phyloP scores from a whole-genome alignment of 1,140 invertebrate species.

The Drosophila willistoni region DNA sequence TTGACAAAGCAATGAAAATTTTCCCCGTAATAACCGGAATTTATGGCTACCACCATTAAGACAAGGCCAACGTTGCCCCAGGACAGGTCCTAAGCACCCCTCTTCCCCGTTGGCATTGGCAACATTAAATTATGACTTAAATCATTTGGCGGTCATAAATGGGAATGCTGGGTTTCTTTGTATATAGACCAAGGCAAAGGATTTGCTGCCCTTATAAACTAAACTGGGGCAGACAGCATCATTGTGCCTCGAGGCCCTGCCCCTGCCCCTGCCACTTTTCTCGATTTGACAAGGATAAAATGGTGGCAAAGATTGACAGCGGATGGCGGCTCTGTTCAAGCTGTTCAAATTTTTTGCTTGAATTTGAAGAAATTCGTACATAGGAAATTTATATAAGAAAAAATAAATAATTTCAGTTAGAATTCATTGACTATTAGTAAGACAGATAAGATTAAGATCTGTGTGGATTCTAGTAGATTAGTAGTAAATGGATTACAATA shows the following conservation, averaged over 20 bases:
- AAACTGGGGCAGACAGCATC: neutral
- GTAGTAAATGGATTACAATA: too few species aligned
- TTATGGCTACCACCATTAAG: constrained; percentile 55
- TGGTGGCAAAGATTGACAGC: neutral
- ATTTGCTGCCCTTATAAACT: constrained; percentile 43
- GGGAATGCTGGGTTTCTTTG: constrained; percentile 35
- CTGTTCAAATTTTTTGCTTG: neutral
- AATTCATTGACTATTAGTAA: too few species aligned
- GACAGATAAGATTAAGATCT: too few species aligned
- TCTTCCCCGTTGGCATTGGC: neutral
- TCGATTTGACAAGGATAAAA: neutral
- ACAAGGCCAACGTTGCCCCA: constrained; percentile 31
- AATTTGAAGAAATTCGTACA: neutral
- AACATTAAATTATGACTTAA: constrained; percentile 68
- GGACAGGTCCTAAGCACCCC: constrained; percentile 21
- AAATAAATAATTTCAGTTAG: too few species aligned
- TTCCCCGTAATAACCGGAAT: constrained; percentile 46
- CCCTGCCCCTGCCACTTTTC: neutral
- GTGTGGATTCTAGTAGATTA: too few species aligned
- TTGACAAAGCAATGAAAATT: constrained; percentile 32
- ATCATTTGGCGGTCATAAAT: constrained; percentile 60
- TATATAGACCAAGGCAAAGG: constrained; percentile 49
- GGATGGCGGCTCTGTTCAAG: neutral
- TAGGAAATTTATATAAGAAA: too few species aligned
- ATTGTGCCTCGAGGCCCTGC: neutral